Evolutionary conservation across 2,888 invertebrate species (phyloP).

Genomic region (Drosophila paramelanica): DNA sequence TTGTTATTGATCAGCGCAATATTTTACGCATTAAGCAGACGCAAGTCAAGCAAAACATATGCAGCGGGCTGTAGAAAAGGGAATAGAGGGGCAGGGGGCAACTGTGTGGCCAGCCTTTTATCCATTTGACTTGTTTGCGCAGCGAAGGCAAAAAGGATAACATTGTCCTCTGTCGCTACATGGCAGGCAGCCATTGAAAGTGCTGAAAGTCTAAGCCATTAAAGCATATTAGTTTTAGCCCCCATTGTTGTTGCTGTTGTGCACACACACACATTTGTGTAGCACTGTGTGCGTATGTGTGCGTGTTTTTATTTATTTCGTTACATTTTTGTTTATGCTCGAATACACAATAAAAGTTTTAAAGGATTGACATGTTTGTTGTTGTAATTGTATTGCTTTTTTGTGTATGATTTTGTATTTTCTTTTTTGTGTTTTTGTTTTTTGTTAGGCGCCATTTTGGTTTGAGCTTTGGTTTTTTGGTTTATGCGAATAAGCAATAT

Average conservation of each 20-base stretch:
- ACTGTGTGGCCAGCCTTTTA: constrained; percentile 54
- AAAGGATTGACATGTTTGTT: constrained; percentile 70
- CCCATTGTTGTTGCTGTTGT: constrained; percentile 32
- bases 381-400: constrained; percentile 5
- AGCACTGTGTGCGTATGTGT: not conserved
- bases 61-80: constrained; percentile 37
- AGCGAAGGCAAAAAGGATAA: constrained; percentile 71
- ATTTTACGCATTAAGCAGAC: constrained; percentile 79
- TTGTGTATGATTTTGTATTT: not conserved
- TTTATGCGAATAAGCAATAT: constrained; percentile 47
- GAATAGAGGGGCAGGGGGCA: not conserved
- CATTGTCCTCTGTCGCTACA: constrained; percentile 58
- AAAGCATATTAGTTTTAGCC: constrained; percentile 76
- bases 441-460: constrained; percentile 63
- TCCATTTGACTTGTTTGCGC: constrained; percentile 77
- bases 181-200: constrained; percentile 69
- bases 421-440: not conserved
- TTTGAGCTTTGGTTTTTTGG: constrained; percentile 40
- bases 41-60: constrained; percentile 77
- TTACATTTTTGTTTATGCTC: constrained; percentile 66
- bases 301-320: constrained; percentile 66
- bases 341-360: constrained; percentile 74
- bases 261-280: constrained; percentile 3
- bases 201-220: constrained; percentile 77
- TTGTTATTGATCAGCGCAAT: constrained; percentile 81